phyloP scores from a whole-genome alignment of 2,797 vertebrate genomes.

The Vireo griseus region DNA sequence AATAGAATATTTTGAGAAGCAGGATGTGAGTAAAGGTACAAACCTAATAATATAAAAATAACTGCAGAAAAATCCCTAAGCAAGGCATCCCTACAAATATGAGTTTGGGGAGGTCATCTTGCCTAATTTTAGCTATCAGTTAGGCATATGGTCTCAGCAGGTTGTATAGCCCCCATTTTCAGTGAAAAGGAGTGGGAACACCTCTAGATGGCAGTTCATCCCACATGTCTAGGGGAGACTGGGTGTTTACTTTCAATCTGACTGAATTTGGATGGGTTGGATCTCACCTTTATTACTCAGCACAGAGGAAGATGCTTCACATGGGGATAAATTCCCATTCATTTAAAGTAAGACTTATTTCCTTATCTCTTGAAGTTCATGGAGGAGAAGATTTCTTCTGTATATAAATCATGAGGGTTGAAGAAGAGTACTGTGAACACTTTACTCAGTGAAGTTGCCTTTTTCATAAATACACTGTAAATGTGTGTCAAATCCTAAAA shows the following conservation, averaged over 20 bases:
- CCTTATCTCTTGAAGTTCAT: not conserved
- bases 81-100: not conserved
- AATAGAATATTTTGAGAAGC: not conserved
- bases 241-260: not conserved
- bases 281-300: not conserved
- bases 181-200: not conserved
- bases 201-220: not conserved
- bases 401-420: not conserved
- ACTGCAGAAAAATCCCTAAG: not conserved
- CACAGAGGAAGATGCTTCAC: not conserved
- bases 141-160: not conserved
- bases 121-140: not conserved
- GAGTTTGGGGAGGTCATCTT: not conserved
- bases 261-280: not conserved
- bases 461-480: not conserved
- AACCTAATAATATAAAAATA: not conserved
- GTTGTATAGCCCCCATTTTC: not conserved
- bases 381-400: not conserved
- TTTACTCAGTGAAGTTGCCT: not conserved
- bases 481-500: not conserved
- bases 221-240: not conserved
- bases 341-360: not conserved
- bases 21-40: not conserved
- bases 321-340: not conserved
- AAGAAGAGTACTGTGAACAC: not conserved